Evolutionary conservation across 1,140 invertebrate genomes (phyloP), one percentile per base, ranked within the genome.

Genomic region (Ooceraea biroi): DNA sequence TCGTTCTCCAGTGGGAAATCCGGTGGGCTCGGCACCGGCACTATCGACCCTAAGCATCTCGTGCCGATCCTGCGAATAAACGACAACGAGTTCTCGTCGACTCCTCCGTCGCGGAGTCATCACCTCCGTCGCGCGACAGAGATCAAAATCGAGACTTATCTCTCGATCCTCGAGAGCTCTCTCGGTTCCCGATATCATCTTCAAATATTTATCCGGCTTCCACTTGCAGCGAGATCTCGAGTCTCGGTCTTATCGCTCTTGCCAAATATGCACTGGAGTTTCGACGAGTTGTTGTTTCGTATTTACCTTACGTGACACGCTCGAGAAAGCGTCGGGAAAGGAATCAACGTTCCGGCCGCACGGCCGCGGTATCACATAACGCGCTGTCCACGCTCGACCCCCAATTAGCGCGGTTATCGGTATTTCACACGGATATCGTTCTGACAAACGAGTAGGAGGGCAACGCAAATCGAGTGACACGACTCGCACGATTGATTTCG

Each of bases 1-100:
- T 98, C 98, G 95, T 98, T 98, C 89, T 96, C 94, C 1, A 98
- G 95, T 7, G 93, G 92, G 87, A 97, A 97, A 83, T 98, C 97
- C 44, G 96, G 93, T 3, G 97, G 91, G 71, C 96, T 95, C 10
- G 95, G 92, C 36, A 96, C 92, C 25, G 95, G 95, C 25, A 97
- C 95, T 11, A 97, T 93, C 57, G 96, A 96, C 14, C 95, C 95
- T 17, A 96, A 86, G 80, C 95, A 95, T 87, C 96, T 85, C 88
- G 83, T 73, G 57, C 91, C 84, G 65, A 94, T 72, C 89, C 94
- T 95, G 78, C 82, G 82, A 85, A n/a, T 25, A 82, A 60, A 78
- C 22, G 68, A 71, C 36, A 71, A 36, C 36, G 36, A 36, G 36
- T 36, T 36, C 36, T 7, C 36, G 36, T 7, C 36, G 36, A 36